A percentile compares a stretch with the other conserved stretches of the same genome.
phyloP scores from a whole-genome alignment of 2,888 invertebrate genomes.

The Dryobota labecula region DNA sequence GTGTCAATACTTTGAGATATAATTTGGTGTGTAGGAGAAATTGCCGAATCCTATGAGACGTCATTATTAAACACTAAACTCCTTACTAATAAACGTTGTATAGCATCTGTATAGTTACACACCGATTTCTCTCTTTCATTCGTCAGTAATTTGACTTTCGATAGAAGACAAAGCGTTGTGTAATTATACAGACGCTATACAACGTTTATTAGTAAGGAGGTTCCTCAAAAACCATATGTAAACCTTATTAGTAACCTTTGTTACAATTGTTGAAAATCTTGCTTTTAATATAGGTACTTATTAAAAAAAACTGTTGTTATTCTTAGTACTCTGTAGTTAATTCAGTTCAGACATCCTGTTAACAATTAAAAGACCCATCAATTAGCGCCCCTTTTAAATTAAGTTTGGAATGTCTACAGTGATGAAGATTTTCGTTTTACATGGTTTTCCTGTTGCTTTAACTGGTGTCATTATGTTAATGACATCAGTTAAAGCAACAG shows the following conservation, averaged over 20 bases:
- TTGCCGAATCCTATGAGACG: not conserved
- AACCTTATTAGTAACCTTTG: not conserved
- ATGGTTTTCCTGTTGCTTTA: conserved; percentile 1
- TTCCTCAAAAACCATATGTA: not conserved
- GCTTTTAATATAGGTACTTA: not conserved
- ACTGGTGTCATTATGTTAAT: not conserved
- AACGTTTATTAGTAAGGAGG: no score
- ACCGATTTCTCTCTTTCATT: no score
- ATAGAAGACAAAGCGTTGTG: no score
- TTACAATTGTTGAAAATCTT: not conserved
- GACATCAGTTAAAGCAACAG: no score
- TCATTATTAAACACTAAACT: not conserved
- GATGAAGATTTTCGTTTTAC: not conserved
- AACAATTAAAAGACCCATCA: not conserved
- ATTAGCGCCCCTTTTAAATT: not conserved
- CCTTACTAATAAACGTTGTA: no score
- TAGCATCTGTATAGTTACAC: no score
- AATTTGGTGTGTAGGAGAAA: not conserved
- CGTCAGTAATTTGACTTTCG: no score
- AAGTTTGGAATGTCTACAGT: not conserved
- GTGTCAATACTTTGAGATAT: not conserved
- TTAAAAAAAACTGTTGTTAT: not conserved
- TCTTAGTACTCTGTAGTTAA: not conserved
- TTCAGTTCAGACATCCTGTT: not conserved
- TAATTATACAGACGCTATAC: no score